These are phyloP conservation scores for Hanleya hanleyi DNA, from an alignment of 2,888 invertebrate genomes.

Conservation along the genomic window DNA sequence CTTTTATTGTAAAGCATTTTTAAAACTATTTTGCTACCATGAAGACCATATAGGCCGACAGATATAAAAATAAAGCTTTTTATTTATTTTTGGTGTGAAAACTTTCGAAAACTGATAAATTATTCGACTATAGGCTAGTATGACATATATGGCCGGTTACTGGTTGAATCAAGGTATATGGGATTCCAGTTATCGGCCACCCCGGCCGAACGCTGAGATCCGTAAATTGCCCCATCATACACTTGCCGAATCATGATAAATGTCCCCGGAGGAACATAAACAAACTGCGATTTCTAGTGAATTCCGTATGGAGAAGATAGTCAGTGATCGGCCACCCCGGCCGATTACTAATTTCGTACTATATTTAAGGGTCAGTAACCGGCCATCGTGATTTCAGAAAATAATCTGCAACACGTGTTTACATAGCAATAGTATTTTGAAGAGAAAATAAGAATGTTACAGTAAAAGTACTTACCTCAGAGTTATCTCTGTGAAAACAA, in stretches of 20 bases:
- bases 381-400: not conserved
- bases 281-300: not conserved
- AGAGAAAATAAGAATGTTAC: too few species aligned
- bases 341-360: not conserved
- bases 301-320: not conserved
- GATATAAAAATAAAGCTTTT: not conserved
- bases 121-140: not conserved
- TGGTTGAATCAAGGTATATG: not conserved
- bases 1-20: not conserved
- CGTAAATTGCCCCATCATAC: too few species aligned
- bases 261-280: not conserved
- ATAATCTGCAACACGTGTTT: not conserved
- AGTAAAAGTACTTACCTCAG: not conserved
- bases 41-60: not conserved
- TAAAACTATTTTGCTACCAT: not conserved
- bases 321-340: not conserved
- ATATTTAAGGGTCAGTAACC: not conserved
- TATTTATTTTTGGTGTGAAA: too few species aligned
- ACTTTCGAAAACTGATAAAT: not conserved
- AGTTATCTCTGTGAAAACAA: too few species aligned
- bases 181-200: slow-evolving; percentile 2
- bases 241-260: not conserved
- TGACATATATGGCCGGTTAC: not conserved
- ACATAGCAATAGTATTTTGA: too few species aligned
- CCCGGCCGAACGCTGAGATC: not conserved